Base-by-base conservation (phyloP, 2,113 vertebrate species). In the Galbula dea region DNA sequence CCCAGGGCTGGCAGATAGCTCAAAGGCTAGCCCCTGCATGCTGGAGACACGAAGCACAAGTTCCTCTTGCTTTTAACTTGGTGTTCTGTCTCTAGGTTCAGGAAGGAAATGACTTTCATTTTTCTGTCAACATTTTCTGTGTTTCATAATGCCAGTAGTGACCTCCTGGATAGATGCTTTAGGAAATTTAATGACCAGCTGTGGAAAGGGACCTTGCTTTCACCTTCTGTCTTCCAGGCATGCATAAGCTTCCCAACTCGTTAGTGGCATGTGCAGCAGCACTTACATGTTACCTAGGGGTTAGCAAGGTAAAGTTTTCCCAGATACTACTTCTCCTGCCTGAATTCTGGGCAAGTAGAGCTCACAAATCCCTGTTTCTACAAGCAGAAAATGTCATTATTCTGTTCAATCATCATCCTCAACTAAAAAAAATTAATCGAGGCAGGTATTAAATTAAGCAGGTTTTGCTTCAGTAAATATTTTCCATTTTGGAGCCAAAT, bases 391-490 rank as follows among this genome's bases (percentile, higher is more conserved):
- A 87, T 85, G 61, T 76, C 90, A 69, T 97, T 97, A 94, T 95
- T 96, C 86, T 72, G n/a, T 92, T 80, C 86, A 55, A 43, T 96
- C 93, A 93, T 96, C 96, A 96, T 94, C 73, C 78, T 78, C 96
- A 97, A 95, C 75, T 88, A 92, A 52, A 96, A 52, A 96, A 97
- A 96, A 92, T 96, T 96, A 96, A 97, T 96, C 95, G 96, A 95
- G 91, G 89, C 63, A 95, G 90, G 92, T 97, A 95, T 96, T 95
- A 97, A 97, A 97, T 97, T 41, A 89, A 96, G 93, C 84, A 92
- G 88, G 93, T 97, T 97, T 96, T 95, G 90, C 89, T 88, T 95
- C 94, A 97, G 94, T 96, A 97, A 97, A 97, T 97, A 97, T 97
- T 97, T 97, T 91, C 88, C 90, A 48, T 72, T 74, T 93, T 90